These are phyloP conservation scores for Caenorhabditis elegans DNA, from an alignment of 1,140 invertebrate species.

Conservation along the genomic window DNA sequence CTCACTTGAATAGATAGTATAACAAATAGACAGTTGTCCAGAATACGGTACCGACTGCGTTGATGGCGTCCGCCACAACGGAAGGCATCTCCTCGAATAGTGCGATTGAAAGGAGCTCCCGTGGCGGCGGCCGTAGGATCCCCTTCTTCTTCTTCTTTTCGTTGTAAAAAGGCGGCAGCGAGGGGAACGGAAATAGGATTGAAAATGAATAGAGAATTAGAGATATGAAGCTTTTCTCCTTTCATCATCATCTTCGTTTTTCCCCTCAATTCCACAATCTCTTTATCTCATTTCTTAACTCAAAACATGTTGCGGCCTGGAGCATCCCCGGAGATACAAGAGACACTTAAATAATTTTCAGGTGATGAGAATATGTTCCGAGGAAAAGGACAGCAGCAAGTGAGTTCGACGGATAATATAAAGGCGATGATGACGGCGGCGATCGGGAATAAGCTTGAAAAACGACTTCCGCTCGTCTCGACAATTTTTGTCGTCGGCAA, in stretches of 20 bases:
- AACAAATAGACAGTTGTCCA: slow-evolving; percentile 49
- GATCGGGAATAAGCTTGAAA: not conserved
- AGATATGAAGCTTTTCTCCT: not conserved
- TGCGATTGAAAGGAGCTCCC: slow-evolving; percentile 2
- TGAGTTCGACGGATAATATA: slow-evolving; percentile 19
- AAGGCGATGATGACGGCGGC: not conserved
- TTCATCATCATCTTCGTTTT: not conserved
- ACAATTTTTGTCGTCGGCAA: slow-evolving; percentile 10
- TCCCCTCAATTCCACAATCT: not conserved
- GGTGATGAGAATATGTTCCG: slow-evolving; percentile 28
- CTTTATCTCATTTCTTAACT: slow-evolving; percentile 30
- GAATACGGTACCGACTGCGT: slow-evolving; percentile 31
- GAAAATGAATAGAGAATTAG: slow-evolving; percentile 38
- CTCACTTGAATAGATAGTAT: slow-evolving; percentile 52
- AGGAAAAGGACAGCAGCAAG: not conserved
- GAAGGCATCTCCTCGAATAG: slow-evolving; percentile 30
- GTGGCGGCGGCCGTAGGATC: slow-evolving; percentile 4
- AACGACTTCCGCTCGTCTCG: not conserved
- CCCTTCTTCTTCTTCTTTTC: not conserved
- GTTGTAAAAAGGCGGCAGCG: slow-evolving; percentile 19
- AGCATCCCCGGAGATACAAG: not conserved
- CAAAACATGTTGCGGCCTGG: slow-evolving; percentile 23
- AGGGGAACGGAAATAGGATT: slow-evolving; percentile 15
- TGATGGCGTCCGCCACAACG: slow-evolving; percentile 32
- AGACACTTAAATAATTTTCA: not conserved